Conservation (phyloP, 2,797 vertebrate genomes). For the Fistularia tabacaria region DNA sequence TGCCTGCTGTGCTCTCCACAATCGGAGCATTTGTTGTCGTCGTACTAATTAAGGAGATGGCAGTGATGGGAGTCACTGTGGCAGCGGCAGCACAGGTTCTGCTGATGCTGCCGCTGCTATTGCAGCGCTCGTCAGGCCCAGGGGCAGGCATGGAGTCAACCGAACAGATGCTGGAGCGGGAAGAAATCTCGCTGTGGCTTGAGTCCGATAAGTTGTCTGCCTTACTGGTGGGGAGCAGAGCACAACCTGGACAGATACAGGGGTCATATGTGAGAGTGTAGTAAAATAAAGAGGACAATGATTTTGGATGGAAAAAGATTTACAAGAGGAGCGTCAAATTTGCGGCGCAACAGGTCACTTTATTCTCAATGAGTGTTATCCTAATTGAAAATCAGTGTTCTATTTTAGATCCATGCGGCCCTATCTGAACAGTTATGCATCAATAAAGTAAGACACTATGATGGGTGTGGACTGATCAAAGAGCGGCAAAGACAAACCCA, state of each 20-base stretch:
- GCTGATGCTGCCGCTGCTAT: constrained; percentile 68
- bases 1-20: constrained; percentile 42
- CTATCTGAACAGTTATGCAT: too few species aligned
- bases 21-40: neutral
- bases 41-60: neutral
- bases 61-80: neutral
- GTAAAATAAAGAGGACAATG: neutral
- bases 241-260: constrained; percentile 71
- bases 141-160: constrained; percentile 84
- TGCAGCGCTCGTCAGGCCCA: constrained; percentile 73
- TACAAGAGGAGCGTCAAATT: too few species aligned
- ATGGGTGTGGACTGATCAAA: too few species aligned
- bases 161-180: constrained; percentile 91
- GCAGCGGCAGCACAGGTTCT: constrained; percentile 42
- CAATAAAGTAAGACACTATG: too few species aligned
- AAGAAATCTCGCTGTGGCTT: constrained; percentile 95
- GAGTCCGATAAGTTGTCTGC: constrained; percentile 90
- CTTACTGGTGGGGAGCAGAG: constrained; percentile 79
- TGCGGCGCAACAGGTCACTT: too few species aligned
- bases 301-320: too few species aligned
- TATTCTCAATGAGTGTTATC: too few species aligned
- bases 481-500: too few species aligned
- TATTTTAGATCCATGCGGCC: too few species aligned
- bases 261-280: neutral
- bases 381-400: too few species aligned